These are phyloP conservation scores for Xanthia togata DNA, from an alignment of 2,888 invertebrate genomes.

Conservation along the genomic window DNA sequence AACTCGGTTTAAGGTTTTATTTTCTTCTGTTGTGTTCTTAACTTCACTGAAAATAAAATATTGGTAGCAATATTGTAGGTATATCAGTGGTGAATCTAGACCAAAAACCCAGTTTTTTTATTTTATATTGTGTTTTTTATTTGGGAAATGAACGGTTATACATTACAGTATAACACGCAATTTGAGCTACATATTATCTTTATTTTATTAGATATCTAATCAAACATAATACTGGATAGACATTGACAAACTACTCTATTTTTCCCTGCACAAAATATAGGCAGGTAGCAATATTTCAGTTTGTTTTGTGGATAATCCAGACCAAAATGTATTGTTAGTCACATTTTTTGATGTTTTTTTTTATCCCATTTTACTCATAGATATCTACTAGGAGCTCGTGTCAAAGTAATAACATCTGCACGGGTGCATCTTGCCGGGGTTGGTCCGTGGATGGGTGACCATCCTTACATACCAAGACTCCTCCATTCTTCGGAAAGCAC, in stretches of 20 bases:
- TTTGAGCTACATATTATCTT: no score
- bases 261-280: not conserved
- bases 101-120: no score
- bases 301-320: not conserved
- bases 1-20: not conserved
- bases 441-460: no score
- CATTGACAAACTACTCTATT: not conserved
- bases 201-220: not conserved
- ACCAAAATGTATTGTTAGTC: not conserved
- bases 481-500: no score
- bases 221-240: not conserved
- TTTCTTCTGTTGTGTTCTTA: not conserved
- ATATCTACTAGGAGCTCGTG: not conserved
- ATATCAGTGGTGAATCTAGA: not conserved
- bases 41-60: not conserved
- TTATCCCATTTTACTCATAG: no score
- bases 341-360: not conserved
- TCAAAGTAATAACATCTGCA: no score
- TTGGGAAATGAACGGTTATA: no score
- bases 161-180: no score
- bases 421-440: no score
- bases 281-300: not conserved
- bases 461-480: no score
- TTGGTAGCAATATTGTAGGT: not conserved
- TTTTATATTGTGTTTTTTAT: no score